Base-by-base conservation (phyloP, 2,113 vertebrate genomes). In the Lamprotornis superbus region DNA sequence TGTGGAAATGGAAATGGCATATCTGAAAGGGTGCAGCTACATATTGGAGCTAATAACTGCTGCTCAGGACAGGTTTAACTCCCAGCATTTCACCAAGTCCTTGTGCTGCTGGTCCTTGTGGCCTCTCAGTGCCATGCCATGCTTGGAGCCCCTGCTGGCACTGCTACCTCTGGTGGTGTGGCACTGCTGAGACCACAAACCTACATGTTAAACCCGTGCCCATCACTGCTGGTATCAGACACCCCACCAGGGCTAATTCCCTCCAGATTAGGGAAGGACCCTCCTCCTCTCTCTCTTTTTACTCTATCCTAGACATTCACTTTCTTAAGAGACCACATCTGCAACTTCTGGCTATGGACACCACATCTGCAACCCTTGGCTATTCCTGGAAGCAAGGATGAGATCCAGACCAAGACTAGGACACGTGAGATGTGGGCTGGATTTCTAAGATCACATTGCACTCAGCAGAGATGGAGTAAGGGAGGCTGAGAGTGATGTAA, bases 121-220 rank as follows among this genome's bases (percentile, higher is more conserved):
- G 47, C 33, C 40, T 15, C 53, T 56, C 24, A 30, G 73, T 3
- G 1, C 78, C 56, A 13, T 1, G 19, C 21, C 0, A 3, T 17
- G 10, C 39, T 9, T 56, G 25, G 46, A 69, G 24, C 24, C 4
- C 21, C 3, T 0, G 0, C 46, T 64, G 68, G 52, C 47, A 53
- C 40, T 73, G 53, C 30, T 8, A 4, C 24, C 50, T 10, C 69
- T 3, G 1, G 0, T 24, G 47, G 4, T 47, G 49, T 35, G 59
- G 49, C 35, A 61, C 42, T 59, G 64, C 67, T 60, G 56, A 81
- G 83, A 57, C 6, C 52, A 37, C 77, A 81, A 44, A 78, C 7
- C 47, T 5, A 15, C 5, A 0, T 14, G 19, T 44, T n/a, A 69
- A 64, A 81, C 31, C 30, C 1, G 1, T 52, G 40, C 27, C 83